Evolutionary conservation across 1,140 invertebrate species (phyloP).

Genomic region (Helicoverpa zea): DNA sequence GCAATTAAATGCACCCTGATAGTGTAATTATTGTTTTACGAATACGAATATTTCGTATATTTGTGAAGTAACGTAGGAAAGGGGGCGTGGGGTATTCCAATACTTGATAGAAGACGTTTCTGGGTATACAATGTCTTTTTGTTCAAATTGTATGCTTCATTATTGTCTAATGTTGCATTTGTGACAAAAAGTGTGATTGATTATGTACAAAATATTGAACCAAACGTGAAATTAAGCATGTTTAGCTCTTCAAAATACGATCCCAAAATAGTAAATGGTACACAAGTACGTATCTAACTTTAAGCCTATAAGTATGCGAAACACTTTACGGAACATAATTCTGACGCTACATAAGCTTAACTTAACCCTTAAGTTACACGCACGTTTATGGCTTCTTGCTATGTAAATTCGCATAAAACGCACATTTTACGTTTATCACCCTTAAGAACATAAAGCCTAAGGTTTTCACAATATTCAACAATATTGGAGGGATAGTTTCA

Average conservation of each 20-base stretch:
- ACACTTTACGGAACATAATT: neutral
- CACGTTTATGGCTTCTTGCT: constrained; percentile 16
- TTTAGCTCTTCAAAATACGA: too few relatives aligned
- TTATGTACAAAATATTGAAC: too few relatives aligned
- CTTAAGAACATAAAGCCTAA: neutral
- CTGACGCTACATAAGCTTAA: constrained; percentile 13
- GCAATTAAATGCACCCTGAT: constrained; percentile 4
- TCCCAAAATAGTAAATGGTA: too few relatives aligned
- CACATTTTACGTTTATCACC: constrained; percentile 10
- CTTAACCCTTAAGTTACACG: constrained; percentile 31
- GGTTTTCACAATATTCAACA: neutral
- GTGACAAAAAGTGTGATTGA: too few relatives aligned
- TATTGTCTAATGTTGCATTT: too few relatives aligned
- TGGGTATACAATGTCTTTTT: neutral
- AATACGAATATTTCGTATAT: neutral
- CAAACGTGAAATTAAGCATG: too few relatives aligned
- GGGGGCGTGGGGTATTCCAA: neutral
- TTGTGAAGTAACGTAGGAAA: neutral
- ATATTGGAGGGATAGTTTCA: neutral
- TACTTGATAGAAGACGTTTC: neutral
- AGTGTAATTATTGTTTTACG: neutral
- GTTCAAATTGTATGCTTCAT: neutral
- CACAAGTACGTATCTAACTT: neutral
- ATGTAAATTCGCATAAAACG: constrained; percentile 25
- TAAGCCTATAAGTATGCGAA: neutral